Evolutionary conservation across 1,140 invertebrate species (phyloP).

Genomic region (Neodiprion fabricii): DNA sequence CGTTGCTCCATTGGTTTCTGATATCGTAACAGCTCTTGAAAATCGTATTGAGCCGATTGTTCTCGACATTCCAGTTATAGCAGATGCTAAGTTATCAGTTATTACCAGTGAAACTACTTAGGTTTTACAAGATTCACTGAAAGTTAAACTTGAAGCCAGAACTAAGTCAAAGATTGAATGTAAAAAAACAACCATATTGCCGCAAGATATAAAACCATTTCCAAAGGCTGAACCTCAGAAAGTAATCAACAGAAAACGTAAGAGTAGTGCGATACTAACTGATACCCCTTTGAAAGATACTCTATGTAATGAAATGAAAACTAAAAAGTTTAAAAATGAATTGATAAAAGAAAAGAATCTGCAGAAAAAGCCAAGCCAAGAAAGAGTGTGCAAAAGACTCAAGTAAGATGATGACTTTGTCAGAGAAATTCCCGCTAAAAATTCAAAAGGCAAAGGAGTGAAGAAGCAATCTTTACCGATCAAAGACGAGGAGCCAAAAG

Average conservation of each 20-base stretch:
- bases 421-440: not conserved
- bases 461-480: not conserved
- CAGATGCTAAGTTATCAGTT: not conserved
- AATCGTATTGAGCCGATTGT: not conserved
- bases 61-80: not conserved
- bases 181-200: conserved; percentile 10
- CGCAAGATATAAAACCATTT: conserved; percentile 22
- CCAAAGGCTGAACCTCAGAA: conserved; percentile 24
- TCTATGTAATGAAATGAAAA: too few species aligned
- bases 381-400: not conserved
- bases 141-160: conserved; percentile 6
- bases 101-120: conserved; percentile 5
- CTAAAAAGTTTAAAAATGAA: conserved; percentile 4
- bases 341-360: not conserved
- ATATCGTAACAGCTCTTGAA: conserved; percentile 5
- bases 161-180: not conserved
- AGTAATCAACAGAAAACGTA: conserved; percentile 8
- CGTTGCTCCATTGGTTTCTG: conserved; percentile 5
- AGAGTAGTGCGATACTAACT: conserved; percentile 19
- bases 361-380: not conserved
- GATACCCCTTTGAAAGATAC: not conserved
- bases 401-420: not conserved
- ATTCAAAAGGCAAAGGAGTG: not conserved
- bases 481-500: not conserved
- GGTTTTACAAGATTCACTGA: not conserved